Base-by-base conservation (phyloP, 2,888 invertebrate genomes). In the Heliconius ismenius region DNA sequence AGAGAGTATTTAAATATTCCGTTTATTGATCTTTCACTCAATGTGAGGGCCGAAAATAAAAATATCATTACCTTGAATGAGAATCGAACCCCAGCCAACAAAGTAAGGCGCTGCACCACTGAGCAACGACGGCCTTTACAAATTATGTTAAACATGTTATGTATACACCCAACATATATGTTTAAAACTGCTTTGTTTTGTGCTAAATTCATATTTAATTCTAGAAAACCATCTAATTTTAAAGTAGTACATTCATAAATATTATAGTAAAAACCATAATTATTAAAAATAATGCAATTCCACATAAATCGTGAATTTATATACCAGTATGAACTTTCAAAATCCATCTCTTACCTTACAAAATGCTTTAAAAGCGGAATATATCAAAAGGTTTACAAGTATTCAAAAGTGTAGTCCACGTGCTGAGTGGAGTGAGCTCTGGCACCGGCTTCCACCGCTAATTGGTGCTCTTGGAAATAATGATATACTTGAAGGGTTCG, bases 401-500 rank as follows among this genome's bases (percentile, higher is more conserved):
- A 70, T 28, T 32, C 32, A 54, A 54, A 70, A 70, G 70, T 70
- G 70, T 70, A 32, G 70, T 70, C 54, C 58, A 36, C 70, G 70
- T 32, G 54, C 32, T 54, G 67, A 70, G 58, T 70, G 58, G 58
- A 70, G 70, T 15, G 70, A 49, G 43, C 70, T 70, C 54, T 70
- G 58, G 58, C 70, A n/a, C 32, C 7, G 70, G 58, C 58, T 58
- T 70, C 54, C n/a, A 70, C 13, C 70, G 36, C 58, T 70, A 70
- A 70, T 70, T 70, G 70, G 70, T 70, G 58, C 70, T 70, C 58
- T 70, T 58, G 26, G 32, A 70, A n/a, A 70, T 70, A 70, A 58
- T 70, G 70, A 70, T 58, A 32, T 70, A 54, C n/a, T 54, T 58
- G 3, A 9, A 4, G 13, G 15, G 32, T 32, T 9, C 24, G 3